Base-by-base conservation (phyloP, 1,140 invertebrate species). In the Ostrea denselamellosa region DNA sequence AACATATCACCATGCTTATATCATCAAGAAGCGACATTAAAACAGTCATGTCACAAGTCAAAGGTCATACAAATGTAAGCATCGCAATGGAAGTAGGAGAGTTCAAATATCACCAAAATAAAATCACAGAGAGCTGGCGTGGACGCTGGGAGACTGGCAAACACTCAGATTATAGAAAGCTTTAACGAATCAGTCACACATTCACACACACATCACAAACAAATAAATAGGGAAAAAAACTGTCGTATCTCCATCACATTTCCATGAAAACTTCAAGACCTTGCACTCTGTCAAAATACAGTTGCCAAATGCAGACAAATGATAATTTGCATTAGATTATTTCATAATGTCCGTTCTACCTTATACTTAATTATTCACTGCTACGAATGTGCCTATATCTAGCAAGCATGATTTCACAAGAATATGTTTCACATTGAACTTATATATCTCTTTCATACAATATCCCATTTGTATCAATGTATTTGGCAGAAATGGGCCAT, bases 161-260 rank as follows among this genome's bases (percentile, higher is more conserved):
- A 62, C 68, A 77, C 68, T 77, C 68, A 17, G 68, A 77, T 14
- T 77, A 77, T 12, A 77, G 68, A 77, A 77, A 77, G 68, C 68
- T 77, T 77, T 25, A 77, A 19, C n/a, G 14, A 62, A 17, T 19
- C 58, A 17, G 0, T 62, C 58, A 62, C 58, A 28, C 68, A 28
- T 28, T 28, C 28, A 34, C 12, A 10, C 28, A 77, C 28, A 77
- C 28, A 77, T 28, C 68, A 77, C 68, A 77, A 34, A 77, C 68
- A 77, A 44, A 77, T 77, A 77, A 77, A 77, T 77, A 77, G 25
- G 28, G 68, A 77, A 62, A 77, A 68, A 62, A 77, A 28, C 25
- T 77, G 68, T 77, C 68, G 28, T 25, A 77, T 71, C 65, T 71
- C 65, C 65, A 25, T 12, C 22, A 12, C 28, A 9, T 77, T 77